Evolutionary conservation across 2,797 vertebrate species (phyloP), one percentile per base, ranked within the genome.

Genomic region (Esox lucius): DNA sequence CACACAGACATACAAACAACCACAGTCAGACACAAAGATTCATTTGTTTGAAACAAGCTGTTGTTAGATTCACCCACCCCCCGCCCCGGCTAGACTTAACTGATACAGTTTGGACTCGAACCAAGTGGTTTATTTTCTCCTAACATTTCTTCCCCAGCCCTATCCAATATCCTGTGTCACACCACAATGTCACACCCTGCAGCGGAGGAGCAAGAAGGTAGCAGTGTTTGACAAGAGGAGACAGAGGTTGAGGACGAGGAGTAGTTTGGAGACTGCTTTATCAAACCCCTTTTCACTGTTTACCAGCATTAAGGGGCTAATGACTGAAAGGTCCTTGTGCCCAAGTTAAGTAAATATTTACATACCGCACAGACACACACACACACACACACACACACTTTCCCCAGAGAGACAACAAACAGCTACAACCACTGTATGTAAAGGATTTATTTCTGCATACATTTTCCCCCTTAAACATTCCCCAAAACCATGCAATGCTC

Each of bases 261-360:
- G 61, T 56, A 19, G 56, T 71, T 75, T 4, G 28, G 77, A 86
- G 86, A 88, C 87, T 79, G 82, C 84, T 88, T 81, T 91, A 91
- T 91, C 91, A 88, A 82, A 83, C 87, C 87, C 81, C 82, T 74
- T 62, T 78, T 81, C 85, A 89, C 87, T 93, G 91, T 92, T 92
- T 92, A 93, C 81, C 74, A 81, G 90, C 89, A 91, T 92, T 92
- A 92, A 90, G 83, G 15, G 84, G 87, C 87, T 92, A 92, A 94
- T 90, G 90, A 90, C 90, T 88, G 75, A 85, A 83, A 79, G 82
- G 87, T 91, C 85, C 84, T 85, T 79, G 80, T 87, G 86, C 84
- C 78, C 73, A 73, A 88, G 84, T 92, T 83, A 90, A 85, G 87
- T 93, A 94, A 94, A 94, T 93, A 92, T 93, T 94, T 94, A 85